phyloP scores from a whole-genome alignment of 2,797 vertebrate genomes.

The Pygocentrus nattereri region DNA sequence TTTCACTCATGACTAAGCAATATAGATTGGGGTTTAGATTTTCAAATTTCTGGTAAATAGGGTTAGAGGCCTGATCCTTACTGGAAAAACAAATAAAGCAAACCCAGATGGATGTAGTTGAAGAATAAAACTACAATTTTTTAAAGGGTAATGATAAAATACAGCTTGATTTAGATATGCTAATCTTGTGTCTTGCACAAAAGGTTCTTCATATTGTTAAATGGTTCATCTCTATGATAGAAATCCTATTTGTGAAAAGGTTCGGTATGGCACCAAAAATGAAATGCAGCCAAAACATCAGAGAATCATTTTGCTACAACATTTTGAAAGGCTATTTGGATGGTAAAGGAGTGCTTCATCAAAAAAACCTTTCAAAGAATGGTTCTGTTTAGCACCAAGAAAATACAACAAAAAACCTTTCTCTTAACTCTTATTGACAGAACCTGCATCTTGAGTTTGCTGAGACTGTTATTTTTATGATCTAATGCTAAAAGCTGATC shows the following conservation, averaged over 20 bases:
- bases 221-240: no score
- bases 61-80: not conserved
- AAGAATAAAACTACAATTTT: not conserved
- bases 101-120: not conserved
- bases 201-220: no score
- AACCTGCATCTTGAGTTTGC: not conserved
- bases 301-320: no score
- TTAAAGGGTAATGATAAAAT: not conserved
- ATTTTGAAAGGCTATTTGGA: not conserved
- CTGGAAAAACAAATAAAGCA: not conserved
- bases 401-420: not conserved
- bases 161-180: no score
- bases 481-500: slow-evolving; percentile 23
- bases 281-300: no score
- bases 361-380: not conserved
- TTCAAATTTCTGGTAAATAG: not conserved
- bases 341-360: not conserved
- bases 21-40: not conserved
- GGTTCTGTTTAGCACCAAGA: not conserved
- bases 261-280: no score
- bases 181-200: no score
- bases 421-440: not conserved
- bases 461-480: not conserved
- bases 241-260: no score
- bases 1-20: slow-evolving; percentile 13